Evolutionary conservation across 1,140 invertebrate genomes (phyloP), one percentile per base, ranked within the genome.

Genomic region (Sesamia nonagrioides): DNA sequence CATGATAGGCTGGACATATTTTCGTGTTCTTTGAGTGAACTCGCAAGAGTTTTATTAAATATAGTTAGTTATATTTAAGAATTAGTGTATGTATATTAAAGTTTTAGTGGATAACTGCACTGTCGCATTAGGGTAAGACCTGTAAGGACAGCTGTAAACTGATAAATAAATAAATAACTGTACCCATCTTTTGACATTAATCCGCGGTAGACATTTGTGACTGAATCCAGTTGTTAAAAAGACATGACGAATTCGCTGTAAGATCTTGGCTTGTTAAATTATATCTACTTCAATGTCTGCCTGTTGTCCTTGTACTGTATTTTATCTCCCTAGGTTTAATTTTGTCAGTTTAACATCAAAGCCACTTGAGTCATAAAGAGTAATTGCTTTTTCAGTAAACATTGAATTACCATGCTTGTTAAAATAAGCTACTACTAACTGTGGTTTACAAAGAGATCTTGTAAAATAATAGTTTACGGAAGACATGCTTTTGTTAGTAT

Each of bases 281-380:
- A 33, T 58, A 58, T 58, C 54, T 58, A 11, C 13, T 11, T 21
- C 54, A 58, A 33, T 35, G 58, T n/a, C 27, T 63, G 17, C n/a
- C 33, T 63, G 33, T 9, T 63, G 40, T 63, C 37, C 35, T 63
- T 63, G 60, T 63, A 40, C 17, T 17, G 2, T 40, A 18, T 40
- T 63, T 63, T 66, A 66, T 66, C 61, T 42, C 17, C 3, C 61
- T 66, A 40, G 61, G 8, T 66, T 66, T 42, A 66, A 66, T 66
- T 66, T 66, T 66, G 61, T 66, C 37, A 66, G 37, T 66, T 66
- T 21, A 63, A 66, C 37, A 66, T 66, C 61, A 40, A 63, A 63
- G 61, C n/a, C 61, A 18, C 37, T 63, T 63, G 61, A 42, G 61
- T 42, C 17, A 66, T 66, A 66, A 66, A 66, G 15, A 42, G 37